Base-by-base conservation (phyloP, 2,797 vertebrate species). In the Betta splendens region DNA sequence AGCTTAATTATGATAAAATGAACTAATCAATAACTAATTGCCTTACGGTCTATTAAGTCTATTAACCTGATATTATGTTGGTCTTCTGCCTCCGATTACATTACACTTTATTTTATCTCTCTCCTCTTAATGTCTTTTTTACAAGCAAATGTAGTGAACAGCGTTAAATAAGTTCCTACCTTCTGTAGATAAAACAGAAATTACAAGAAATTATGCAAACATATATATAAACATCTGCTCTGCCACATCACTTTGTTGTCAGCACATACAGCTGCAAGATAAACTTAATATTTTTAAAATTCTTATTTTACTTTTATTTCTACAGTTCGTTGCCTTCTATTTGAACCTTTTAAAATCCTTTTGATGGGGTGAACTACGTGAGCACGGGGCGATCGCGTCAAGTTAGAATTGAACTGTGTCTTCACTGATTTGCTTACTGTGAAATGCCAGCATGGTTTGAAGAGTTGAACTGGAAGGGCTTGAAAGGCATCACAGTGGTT, bases 1-100 rank as follows among this genome's bases (percentile, higher is more conserved):
- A 73, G 55, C 78, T 47, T 58, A 67, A 81, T 26, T 79, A 64
- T 50, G 73, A 69, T 75, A 75, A 80, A 79, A 49, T 42, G 28
- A 75, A 73, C 61, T 54, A 52, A 72, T 48, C 20, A 25, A 22
- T 58, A 79, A 55, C 69, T 80, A 72, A 53, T 71, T 35, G 49
- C 75, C 64, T 80, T 21, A 64, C 39, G 37, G 11, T 70, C 38
- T n/a, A n/a, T n/a, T n/a, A n/a, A 47, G 26, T 64, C 60, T 40
- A 69, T 61, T 26, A 62, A 64, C 64, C 33, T 36, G 3, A 61
- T 35, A 10, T 40, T 50, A 50, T 43, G 7, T 21, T 50, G 50
- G 22, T 2, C 3, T 53, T 43, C 20, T 48, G 32, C 61, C 6
- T 62, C 4, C 64, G 9, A 26, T 40, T 56, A 43, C 29, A 32